Evolutionary conservation across 2,888 invertebrate species (phyloP), one percentile per base, ranked within the genome.

Genomic region (Lycia hirtaria): DNA sequence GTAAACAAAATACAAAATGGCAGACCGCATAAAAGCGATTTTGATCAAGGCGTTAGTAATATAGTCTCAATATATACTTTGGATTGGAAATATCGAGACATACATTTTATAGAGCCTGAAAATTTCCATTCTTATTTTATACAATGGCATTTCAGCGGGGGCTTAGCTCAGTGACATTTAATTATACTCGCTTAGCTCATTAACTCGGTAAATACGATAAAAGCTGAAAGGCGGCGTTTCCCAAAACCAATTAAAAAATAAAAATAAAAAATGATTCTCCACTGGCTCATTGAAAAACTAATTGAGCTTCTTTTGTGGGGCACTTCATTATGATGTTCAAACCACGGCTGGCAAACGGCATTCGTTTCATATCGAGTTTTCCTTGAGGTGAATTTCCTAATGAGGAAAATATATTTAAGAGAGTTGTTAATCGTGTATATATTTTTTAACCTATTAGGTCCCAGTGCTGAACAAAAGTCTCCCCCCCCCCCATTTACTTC

Each of bases 261-360:
- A 40, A 44, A 38, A 32, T 22, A 54, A 41, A 53, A 41, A 50
- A 41, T 28, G 26, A 26, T 35, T 52, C 33, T 44, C 40, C 47
- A 43, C 33, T 24, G 40, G 57, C 57, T 52, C 56, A 44, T 33
- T 49, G 48, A 62, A 38, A 56, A 56, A 53, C 45, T 60, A 54
- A 60, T 58, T 60, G 60, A 58, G 50, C 50, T 56, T 58, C 58
- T 53, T 57, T 56, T 45, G 55, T 51, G 47, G 20, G 40, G 45
- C 57, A 52, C 57, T 57, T 52, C 57, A 52, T 57, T 57, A 57
- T 57, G 49, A 51, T 43, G 43, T 37, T 51, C 50, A 55, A 60
- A 44, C 60, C 53, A 22, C 48, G 19, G 22, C 41, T 12, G 30
- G 47, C 54, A 54, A 51, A 51, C 51, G 50, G 54, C 51, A 55